These are phyloP conservation scores for Halocaridina rubra DNA, from an alignment of 2,888 invertebrate genomes.

Conservation along the genomic window DNA sequence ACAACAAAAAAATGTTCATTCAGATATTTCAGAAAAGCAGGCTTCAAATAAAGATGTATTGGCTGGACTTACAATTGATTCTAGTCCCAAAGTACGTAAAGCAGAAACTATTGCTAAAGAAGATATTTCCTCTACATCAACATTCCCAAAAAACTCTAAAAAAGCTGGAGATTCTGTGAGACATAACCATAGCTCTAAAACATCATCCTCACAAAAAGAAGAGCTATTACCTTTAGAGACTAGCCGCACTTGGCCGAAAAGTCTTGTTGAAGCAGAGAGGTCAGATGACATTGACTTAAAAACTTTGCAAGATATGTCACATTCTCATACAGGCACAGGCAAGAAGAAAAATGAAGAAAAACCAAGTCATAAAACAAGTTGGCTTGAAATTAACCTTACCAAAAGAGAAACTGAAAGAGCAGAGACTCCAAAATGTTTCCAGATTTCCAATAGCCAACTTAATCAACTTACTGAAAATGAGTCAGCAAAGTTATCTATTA, in stretches of 20 bases:
- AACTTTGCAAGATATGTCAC: constrained; percentile 10
- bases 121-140: neutral
- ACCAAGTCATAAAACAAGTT: constrained; percentile 34
- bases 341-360: neutral
- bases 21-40: neutral
- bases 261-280: constrained; percentile 19
- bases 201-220: too few species aligned
- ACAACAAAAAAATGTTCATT: neutral
- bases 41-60: neutral
- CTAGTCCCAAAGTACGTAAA: too few species aligned
- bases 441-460: neutral
- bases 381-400: constrained; percentile 28
- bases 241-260: constrained; percentile 32
- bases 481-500: neutral
- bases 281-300: constrained; percentile 42
- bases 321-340: neutral
- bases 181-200: neutral
- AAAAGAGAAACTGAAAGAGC: neutral
- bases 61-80: neutral
- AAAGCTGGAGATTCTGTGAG: neutral
- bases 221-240: neutral
- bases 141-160: neutral
- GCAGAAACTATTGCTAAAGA: neutral
- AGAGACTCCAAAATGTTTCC: neutral
- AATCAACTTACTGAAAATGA: neutral